phyloP scores from a whole-genome alignment of 1,140 invertebrate genomes.

The Drosophila elegans region DNA sequence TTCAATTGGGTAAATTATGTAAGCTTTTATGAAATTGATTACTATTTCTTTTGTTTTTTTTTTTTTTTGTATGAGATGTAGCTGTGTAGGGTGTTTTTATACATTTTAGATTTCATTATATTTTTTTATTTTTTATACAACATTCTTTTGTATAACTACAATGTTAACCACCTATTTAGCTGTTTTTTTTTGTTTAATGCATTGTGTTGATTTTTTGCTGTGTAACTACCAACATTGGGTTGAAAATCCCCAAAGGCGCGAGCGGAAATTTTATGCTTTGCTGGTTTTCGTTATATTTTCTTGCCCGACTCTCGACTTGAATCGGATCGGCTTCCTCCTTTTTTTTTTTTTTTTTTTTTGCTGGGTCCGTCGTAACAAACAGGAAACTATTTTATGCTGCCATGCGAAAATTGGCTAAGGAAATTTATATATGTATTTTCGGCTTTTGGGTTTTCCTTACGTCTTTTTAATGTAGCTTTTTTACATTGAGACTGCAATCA shows the following conservation, averaged over 20 bases:
- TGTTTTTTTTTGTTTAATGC: constrained; percentile 3
- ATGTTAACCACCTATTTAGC: constrained; percentile 1
- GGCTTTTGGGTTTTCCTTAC: constrained; percentile 24
- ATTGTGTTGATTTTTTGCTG: constrained; percentile 7
- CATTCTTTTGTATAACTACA: too few species aligned
- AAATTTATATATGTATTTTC: constrained; percentile 56
- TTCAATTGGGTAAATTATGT: too few species aligned
- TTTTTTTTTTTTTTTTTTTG: constrained; percentile 26
- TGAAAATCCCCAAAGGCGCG: constrained; percentile 10
- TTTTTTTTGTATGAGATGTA: too few species aligned
- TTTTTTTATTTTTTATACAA: too few species aligned
- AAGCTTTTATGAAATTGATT: too few species aligned
- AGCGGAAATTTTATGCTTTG: constrained; percentile 73
- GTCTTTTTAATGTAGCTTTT: constrained; percentile 17
- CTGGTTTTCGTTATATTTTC: constrained; percentile 56
- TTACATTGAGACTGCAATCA: constrained; percentile 25
- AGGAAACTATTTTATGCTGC: constrained; percentile 64
- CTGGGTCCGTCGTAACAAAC: constrained; percentile 69
- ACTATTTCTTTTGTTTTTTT: too few species aligned
- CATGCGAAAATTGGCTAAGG: constrained; percentile 76
- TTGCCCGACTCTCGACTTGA: constrained; percentile 35
- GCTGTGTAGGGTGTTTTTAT: too few species aligned
- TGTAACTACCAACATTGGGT: constrained; percentile 15
- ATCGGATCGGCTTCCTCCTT: constrained; percentile 57
- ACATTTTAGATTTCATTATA: too few species aligned